phyloP scores from a whole-genome alignment of 2,113 vertebrate species.

The Corvus cornix region DNA sequence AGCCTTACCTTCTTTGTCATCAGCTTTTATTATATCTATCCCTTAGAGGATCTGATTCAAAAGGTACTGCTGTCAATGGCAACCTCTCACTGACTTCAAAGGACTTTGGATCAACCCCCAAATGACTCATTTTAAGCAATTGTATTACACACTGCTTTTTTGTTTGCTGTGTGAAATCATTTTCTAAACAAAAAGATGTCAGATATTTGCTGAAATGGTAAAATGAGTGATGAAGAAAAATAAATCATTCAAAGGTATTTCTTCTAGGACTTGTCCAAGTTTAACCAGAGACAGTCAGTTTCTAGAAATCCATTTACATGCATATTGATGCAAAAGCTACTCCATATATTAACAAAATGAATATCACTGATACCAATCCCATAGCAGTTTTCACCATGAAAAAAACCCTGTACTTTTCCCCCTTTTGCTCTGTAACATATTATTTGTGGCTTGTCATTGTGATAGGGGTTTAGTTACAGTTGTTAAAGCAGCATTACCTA shows the following conservation, averaged over 20 bases:
- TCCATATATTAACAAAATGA: neutral
- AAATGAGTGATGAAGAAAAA: neutral
- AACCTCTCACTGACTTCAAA: slow-evolving; percentile 44
- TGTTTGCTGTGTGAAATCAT: neutral
- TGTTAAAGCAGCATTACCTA: neutral
- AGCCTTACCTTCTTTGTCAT: slow-evolving; percentile 9
- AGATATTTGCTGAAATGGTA: neutral
- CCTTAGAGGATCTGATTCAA: neutral
- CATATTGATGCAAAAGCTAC: neutral
- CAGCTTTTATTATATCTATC: neutral
- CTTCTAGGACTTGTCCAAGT: neutral
- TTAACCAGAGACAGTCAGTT: neutral
- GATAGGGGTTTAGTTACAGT: neutral
- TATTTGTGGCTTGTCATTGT: neutral
- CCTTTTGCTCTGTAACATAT: neutral
- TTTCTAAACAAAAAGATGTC: neutral
- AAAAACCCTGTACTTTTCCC: rapidly evolving
- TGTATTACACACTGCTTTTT: neutral
- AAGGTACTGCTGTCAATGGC: slow-evolving; percentile 2
- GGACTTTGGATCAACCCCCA: neutral
- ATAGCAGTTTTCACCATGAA: neutral
- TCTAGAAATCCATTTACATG: neutral
- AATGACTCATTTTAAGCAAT: neutral
- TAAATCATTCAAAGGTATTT: neutral
- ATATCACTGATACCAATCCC: neutral